Evolutionary conservation across 2,888 invertebrate genomes (phyloP).

Genomic region (Epistrophella euchroma): DNA sequence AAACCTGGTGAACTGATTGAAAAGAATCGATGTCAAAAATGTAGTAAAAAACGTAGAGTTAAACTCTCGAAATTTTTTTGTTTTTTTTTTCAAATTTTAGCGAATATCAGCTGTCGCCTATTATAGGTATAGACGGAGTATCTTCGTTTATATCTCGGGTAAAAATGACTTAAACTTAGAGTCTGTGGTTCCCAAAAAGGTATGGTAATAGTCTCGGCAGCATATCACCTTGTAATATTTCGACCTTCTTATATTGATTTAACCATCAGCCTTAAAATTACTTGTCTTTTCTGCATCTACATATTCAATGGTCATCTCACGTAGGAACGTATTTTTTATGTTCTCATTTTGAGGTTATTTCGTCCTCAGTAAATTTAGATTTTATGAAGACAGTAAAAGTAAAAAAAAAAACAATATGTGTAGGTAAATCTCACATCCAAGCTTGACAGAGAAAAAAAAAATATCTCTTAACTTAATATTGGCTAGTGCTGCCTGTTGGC

Average conservation of each 20-base stretch:
- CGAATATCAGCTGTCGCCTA: too few relatives aligned
- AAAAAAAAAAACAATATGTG: slow-evolving; percentile 10
- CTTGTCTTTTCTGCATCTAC: neutral
- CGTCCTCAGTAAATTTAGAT: slow-evolving; percentile 56
- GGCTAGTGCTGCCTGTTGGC: slow-evolving; percentile 31
- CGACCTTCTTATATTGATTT: neutral
- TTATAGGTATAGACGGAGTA: too few relatives aligned
- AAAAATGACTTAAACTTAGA: too few relatives aligned
- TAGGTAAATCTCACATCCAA: slow-evolving; percentile 35
- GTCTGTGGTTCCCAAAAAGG: too few relatives aligned
- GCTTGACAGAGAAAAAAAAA: slow-evolving; percentile 36
- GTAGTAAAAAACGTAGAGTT: too few relatives aligned
- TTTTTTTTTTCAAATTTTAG: too few relatives aligned
- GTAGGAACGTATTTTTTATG: neutral
- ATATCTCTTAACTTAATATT: slow-evolving; percentile 58
- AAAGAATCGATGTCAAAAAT: too few relatives aligned
- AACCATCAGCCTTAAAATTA: neutral
- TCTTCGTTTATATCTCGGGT: too few relatives aligned
- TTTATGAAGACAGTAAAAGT: slow-evolving; percentile 38
- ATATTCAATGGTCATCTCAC: neutral
- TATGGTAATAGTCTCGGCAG: too few relatives aligned
- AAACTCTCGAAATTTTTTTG: too few relatives aligned
- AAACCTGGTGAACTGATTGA: too few relatives aligned
- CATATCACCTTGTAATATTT: neutral
- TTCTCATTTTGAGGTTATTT: slow-evolving; percentile 20